Conservation (phyloP, 2,797 vertebrate genomes). For the Hipposideros larvatus region DNA sequence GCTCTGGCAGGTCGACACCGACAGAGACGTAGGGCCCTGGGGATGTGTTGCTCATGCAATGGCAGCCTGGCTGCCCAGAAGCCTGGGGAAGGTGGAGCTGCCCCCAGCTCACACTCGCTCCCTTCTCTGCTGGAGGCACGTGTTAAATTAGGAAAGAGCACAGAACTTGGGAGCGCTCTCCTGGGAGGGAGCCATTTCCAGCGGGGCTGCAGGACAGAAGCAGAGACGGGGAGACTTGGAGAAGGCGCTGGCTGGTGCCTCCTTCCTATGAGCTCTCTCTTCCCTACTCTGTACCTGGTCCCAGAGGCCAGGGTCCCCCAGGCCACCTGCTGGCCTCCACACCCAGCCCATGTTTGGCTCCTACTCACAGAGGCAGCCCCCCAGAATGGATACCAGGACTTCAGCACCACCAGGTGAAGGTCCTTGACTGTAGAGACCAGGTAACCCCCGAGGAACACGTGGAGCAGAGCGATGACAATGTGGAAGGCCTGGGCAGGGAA, state of each 20-base stretch:
- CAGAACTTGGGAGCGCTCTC: not conserved
- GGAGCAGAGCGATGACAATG: not conserved
- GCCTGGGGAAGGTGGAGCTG: not conserved
- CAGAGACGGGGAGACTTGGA: not conserved
- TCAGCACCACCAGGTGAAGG: slow-evolving; percentile 72
- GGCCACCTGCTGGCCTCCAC: no score
- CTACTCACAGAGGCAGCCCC: slow-evolving; percentile 68
- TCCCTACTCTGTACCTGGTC: fast-evolving
- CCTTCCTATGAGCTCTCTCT: not conserved
- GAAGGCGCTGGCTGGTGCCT: not conserved
- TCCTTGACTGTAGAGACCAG: not conserved
- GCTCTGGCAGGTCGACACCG: not conserved
- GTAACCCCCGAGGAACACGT: not conserved
- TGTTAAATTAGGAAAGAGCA: not conserved
- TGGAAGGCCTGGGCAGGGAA: slow-evolving; percentile 56
- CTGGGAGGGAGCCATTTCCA: not conserved
- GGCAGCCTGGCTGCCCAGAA: not conserved
- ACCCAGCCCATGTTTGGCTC: fast-evolving
- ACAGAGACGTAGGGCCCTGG: no score
- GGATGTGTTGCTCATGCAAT: not conserved
- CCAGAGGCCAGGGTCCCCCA: no score
- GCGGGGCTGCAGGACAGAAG: not conserved
- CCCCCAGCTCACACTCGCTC: not conserved
- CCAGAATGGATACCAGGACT: slow-evolving; percentile 71
- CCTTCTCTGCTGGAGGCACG: no score